These are phyloP conservation scores for Microctenopoma stevenorrisi DNA, from an alignment of 2,797 vertebrate genomes.

Conservation along the genomic window DNA sequence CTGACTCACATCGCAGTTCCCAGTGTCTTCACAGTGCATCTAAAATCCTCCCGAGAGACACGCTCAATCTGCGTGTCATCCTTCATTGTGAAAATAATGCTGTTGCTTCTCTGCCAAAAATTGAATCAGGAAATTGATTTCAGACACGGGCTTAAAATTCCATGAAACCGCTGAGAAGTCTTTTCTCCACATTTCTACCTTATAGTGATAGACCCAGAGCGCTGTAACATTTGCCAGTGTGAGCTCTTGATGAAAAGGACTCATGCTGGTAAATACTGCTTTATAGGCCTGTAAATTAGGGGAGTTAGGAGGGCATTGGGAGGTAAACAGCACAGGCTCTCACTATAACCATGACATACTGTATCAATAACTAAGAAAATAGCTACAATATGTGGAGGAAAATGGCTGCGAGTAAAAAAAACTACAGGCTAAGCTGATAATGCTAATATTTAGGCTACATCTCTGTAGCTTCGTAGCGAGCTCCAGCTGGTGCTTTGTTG, in stretches of 20 bases:
- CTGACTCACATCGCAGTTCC: slow-evolving; percentile 48
- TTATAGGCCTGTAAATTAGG: slow-evolving; percentile 38
- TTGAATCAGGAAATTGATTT: slow-evolving; percentile 55
- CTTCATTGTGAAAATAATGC: slow-evolving; percentile 36
- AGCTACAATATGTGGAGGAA: slow-evolving; percentile 3
- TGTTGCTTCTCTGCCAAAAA: slow-evolving; percentile 12
- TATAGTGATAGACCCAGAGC: slow-evolving; percentile 1
- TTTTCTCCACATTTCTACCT: slow-evolving; percentile 26
- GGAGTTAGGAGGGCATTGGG: slow-evolving; percentile 7
- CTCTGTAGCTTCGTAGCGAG: slow-evolving; percentile 9
- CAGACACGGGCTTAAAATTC: slow-evolving; percentile 16
- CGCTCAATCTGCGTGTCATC: slow-evolving; percentile 35
- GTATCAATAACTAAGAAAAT: slow-evolving; percentile 29
- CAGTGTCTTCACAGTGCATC: slow-evolving; percentile 25
- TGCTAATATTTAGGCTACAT: slow-evolving; percentile 24
- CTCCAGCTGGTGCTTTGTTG: slow-evolving; percentile 45
- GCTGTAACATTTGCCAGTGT: slow-evolving; percentile 3
- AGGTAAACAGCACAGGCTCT: slow-evolving; percentile 14
- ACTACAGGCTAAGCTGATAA: slow-evolving; percentile 27
- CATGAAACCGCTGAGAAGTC: slow-evolving; percentile 22
- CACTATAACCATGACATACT: slow-evolving; percentile 13
- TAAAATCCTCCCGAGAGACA: slow-evolving; percentile 40
- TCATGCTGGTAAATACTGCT: slow-evolving; percentile 7
- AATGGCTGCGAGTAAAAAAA: not conserved
- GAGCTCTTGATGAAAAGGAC: slow-evolving; percentile 28